Evolutionary conservation across 2,113 vertebrate species (phyloP), one percentile per base, ranked within the genome.

Genomic region (Podiceps cristatus): DNA sequence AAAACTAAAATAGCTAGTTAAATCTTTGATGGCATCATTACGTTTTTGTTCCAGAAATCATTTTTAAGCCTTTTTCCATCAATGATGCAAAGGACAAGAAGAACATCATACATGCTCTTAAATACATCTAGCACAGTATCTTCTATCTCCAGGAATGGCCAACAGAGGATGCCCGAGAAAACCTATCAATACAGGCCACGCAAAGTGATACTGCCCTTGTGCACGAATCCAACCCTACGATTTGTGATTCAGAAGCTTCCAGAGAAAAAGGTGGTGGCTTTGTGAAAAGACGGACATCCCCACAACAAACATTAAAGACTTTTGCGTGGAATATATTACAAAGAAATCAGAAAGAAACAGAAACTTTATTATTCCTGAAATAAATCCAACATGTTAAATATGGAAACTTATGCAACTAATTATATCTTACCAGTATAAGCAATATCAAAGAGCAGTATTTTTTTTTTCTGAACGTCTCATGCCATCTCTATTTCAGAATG

Each of bases 401-500:
- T 89, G 76, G 77, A 89, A 93, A 85, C 60, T 82, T 76, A 87
- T 17, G 45, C 68, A 92, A 89, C 80, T 91, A 86, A 94, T 95
- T 97, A 91, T 72, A 93, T 58, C 45, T 27, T 86, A 92, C 33
- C 59, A 71, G 17, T 37, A 84, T 52, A 88, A 97, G 72, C 33
- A 92, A 37, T 86, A 91, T 89, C 91, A 95, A 37, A 86, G 66
- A 91, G 58, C 5, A 75, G 24, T 63, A 40, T 9, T 80, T 90
- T 79, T 90, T 79, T 79, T 62, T 88, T 11, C 68, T 84, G 19
- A 90, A 71, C 16, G 12, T 83, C 85, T 88, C 53, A 68, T 16
- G 83, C 40, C 44, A 58, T 74, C 47, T 91, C 86, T 92, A 93
- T 91, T 92, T 93, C 94, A 82, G 56, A 84, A 92, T 49, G 66